These are phyloP conservation scores for Amphipyra berbera DNA, from an alignment of 2,888 invertebrate species.

Conservation along the genomic window DNA sequence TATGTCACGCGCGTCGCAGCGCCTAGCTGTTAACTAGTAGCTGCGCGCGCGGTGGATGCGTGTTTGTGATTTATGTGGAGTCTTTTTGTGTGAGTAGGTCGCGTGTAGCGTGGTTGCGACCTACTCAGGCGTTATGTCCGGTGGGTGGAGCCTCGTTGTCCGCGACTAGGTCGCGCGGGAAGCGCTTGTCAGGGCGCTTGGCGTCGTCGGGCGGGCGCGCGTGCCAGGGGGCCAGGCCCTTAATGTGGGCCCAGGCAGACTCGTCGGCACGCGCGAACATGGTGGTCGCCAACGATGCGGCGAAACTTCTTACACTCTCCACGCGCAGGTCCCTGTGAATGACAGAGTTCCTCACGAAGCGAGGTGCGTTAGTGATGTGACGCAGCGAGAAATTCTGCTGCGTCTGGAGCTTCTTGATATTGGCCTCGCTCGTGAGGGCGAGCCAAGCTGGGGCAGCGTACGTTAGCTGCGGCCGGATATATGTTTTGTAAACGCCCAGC, in stretches of 20 bases:
- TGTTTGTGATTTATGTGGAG: background rate
- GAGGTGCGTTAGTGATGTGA: background rate
- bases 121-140: background rate
- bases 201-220: slow-evolving; percentile 4
- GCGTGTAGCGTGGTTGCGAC: background rate
- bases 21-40: background rate
- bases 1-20: background rate
- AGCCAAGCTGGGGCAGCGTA: slow-evolving; percentile 38
- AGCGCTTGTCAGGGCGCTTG: too few species aligned
- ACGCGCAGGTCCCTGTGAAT: slow-evolving; percentile 19
- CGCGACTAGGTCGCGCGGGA: slow-evolving; percentile 3
- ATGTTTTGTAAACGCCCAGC: slow-evolving; percentile 43
- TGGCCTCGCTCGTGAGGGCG: slow-evolving; percentile 4
- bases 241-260: background rate
- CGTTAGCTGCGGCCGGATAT: slow-evolving; percentile 43
- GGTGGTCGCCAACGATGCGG: slow-evolving; percentile 18
- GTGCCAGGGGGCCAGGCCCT: slow-evolving; percentile 2
- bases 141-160: background rate
- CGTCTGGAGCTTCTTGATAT: background rate
- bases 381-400: slow-evolving; percentile 14
- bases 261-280: slow-evolving; percentile 26
- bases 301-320: slow-evolving; percentile 12
- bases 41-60: background rate
- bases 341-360: slow-evolving; percentile 15
- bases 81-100: background rate